Conservation (phyloP, 2,888 invertebrate genomes). For the Diabrotica balteata region DNA sequence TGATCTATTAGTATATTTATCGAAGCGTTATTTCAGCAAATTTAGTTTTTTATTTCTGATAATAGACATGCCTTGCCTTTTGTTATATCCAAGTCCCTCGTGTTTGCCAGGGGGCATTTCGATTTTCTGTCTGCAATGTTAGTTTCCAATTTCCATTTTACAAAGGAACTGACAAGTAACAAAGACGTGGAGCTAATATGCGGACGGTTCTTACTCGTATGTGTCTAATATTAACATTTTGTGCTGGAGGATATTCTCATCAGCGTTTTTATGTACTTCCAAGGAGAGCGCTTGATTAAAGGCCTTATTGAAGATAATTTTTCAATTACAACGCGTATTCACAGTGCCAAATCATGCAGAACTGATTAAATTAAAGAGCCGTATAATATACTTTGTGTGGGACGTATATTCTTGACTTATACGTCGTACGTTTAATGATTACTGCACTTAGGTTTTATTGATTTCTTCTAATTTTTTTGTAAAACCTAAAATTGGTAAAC, state of each 20-base stretch:
- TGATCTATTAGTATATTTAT: too few relatives aligned
- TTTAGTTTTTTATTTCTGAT: too few relatives aligned
- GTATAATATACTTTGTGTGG: neutral
- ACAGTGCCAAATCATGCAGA: slow-evolving; percentile 2
- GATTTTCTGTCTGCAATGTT: neutral
- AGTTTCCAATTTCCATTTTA: neutral
- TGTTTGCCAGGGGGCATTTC: neutral
- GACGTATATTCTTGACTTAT: neutral
- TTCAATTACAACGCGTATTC: slow-evolving; percentile 10
- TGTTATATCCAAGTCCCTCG: neutral
- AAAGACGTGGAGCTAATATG: neutral
- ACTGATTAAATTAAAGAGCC: slow-evolving; percentile 8
- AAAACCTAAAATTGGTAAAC: too few relatives aligned
- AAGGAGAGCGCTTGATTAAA: slow-evolving; percentile 7
- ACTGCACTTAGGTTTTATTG: too few relatives aligned
- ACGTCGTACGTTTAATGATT: too few relatives aligned
- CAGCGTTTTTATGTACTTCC: neutral
- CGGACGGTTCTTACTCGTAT: neutral
- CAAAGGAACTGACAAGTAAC: neutral
- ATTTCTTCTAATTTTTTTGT: too few relatives aligned
- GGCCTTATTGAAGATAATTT: slow-evolving; percentile 12
- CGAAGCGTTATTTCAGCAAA: too few relatives aligned
- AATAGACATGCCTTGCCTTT: too few relatives aligned
- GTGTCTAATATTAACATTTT: neutral
- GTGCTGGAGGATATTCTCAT: slow-evolving; percentile 12